Evolutionary conservation across 2,797 vertebrate species (phyloP).

Genomic region (Artibeus lituratus): DNA sequence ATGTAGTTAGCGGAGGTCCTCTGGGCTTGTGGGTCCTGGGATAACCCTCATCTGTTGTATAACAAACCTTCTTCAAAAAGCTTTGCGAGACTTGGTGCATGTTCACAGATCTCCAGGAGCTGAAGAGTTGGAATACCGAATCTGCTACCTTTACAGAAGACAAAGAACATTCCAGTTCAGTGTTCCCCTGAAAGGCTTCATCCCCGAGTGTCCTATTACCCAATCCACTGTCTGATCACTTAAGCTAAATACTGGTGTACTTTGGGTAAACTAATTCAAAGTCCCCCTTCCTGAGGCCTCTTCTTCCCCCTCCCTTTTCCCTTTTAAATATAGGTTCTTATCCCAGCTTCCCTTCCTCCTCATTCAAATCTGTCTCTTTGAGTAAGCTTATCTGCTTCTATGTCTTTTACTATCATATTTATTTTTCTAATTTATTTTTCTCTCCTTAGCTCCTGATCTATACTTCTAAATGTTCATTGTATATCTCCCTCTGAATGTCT

Average conservation of each 20-base stretch:
- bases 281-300: neutral
- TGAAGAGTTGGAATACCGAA: neutral
- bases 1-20: neutral
- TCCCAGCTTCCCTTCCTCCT: neutral
- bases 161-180: neutral
- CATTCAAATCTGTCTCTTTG: neutral
- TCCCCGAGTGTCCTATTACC: neutral
- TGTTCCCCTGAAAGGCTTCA: neutral
- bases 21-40: constrained; percentile 12
- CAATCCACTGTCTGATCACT: neutral
- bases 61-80: neutral
- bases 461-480: neutral
- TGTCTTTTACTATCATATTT: neutral
- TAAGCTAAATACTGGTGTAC: neutral
- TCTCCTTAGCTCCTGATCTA: neutral
- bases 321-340: neutral
- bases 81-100: neutral
- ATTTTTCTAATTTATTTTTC: neutral
- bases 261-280: neutral
- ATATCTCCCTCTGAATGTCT: fast-evolving
- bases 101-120: neutral
- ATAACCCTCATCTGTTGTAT: neutral
- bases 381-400: neutral
- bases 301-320: neutral
- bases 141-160: constrained; percentile 11